Base-by-base conservation (phyloP, 1,140 invertebrate species). In the Cyrtorhinus lividipennis region DNA sequence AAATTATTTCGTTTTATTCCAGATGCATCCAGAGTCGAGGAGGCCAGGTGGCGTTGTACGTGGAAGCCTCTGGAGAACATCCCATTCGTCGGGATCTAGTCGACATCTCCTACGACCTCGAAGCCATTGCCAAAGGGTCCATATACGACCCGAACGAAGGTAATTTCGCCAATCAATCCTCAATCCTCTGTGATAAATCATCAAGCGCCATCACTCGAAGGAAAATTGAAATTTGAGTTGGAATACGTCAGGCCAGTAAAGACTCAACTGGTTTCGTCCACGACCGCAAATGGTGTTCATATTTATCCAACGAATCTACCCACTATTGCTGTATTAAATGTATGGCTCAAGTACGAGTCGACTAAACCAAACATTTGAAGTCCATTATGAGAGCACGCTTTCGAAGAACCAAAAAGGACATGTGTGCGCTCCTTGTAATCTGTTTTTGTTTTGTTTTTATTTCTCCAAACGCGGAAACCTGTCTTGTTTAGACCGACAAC, bases 21-120 rank as follows among this genome's bases (percentile, higher is more conserved):
- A 72, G 75, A 12, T 85, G 84, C 69, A 88, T 89, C 73, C 77
- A 81, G 8, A 85, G 84, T 57, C 76, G 80, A 18, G 77, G 80
- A 24, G 83, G 81, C 23, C 78, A 82, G 38, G 83, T 82, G 0
- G 86, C 86, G 0, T 75, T 89, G 0, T 90, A 86, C 69, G 81
- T 88, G 5, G 87, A 89, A 69, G 81, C 77, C 18, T 71, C 70
- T 1, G 73, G 10, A 66, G 63, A 56, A 67, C 66, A 18, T 61
- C 76, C 68, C 70, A 78, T 0, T 71, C 72, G 23, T 75, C 27
- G 76, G 64, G 72, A 79, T 62, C 72, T 79, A 10, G 81, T 81
- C 0, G 76, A 77, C 20, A 78, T 88, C 56, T 79, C 80, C 65
- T 88, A 88, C 66, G 83, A 88, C 69, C 75, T 87, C 8, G 78